Conservation (phyloP, 2,888 invertebrate genomes). For the Lycia hirtaria region DNA sequence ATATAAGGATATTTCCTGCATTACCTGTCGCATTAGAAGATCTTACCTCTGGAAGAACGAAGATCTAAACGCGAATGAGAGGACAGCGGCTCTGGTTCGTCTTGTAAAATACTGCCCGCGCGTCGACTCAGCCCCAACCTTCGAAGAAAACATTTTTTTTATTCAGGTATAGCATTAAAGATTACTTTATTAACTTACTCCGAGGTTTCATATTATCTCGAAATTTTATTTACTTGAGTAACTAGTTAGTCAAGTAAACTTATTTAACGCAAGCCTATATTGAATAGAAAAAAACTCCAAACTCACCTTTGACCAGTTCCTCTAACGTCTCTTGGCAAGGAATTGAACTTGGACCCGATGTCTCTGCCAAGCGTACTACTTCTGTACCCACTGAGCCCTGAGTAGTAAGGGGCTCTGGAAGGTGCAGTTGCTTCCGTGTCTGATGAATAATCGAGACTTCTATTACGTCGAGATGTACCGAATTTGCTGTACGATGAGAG, state of each 20-base stretch:
- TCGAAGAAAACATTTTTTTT: too few species aligned
- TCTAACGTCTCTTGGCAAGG: conserved; percentile 88
- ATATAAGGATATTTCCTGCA: too few species aligned
- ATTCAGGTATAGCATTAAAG: too few species aligned
- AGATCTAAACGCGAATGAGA: conserved; percentile 79
- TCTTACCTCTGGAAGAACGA: conserved; percentile 80
- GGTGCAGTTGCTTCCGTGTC: conserved; percentile 97
- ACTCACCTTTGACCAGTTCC: conserved; percentile 85
- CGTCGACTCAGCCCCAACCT: conserved; percentile 76
- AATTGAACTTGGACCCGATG: conserved; percentile 89
- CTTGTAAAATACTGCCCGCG: conserved; percentile 77
- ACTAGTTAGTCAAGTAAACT: too few species aligned
- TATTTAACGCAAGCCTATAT: too few species aligned
- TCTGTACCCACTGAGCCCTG: conserved; percentile 82
- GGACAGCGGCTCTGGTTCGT: conserved; percentile 79
- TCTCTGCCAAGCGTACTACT: conserved; percentile 84
- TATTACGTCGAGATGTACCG: conserved; percentile 89
- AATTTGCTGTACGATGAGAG: conserved; percentile 80
- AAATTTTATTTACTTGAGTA: too few species aligned
- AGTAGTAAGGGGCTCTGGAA: conserved; percentile 90
- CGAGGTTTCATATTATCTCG: too few species aligned
- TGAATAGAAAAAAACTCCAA: neutral
- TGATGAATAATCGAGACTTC: conserved; percentile 96
- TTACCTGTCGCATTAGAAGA: too few species aligned
- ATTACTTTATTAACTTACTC: too few species aligned